phyloP scores from a whole-genome alignment of 2,888 invertebrate species.

The Caradrina clavipalpis region DNA sequence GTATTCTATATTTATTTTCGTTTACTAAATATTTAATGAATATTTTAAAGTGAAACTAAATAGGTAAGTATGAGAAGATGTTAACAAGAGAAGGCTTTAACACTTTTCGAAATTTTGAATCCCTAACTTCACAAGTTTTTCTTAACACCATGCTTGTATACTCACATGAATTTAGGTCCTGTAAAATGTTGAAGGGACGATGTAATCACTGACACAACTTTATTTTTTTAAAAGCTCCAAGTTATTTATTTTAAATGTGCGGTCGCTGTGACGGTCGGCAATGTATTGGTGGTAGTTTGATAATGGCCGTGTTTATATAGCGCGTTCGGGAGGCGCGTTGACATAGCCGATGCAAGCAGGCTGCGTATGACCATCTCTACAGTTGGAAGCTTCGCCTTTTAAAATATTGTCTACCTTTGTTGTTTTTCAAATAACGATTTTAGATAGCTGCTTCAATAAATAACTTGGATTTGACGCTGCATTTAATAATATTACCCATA shows the following conservation, averaged over 20 bases:
- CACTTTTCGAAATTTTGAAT: conserved; percentile 18
- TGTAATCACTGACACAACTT: conserved; percentile 83
- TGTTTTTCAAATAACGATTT: conserved; percentile 35
- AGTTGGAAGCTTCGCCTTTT: conserved; percentile 68
- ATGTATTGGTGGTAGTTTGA: conserved; percentile 86
- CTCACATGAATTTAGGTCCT: conserved; percentile 86
- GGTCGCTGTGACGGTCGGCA: conserved; percentile 85
- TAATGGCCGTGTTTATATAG: conserved; percentile 86
- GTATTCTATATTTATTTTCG: neutral
- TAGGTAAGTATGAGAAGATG: neutral
- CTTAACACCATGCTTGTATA: conserved; percentile 63
- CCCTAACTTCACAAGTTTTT: conserved; percentile 32
- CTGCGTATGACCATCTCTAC: conserved; percentile 76
- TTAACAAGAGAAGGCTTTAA: conserved; percentile 12
- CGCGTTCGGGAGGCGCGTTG: conserved; percentile 74
- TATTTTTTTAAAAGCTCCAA: conserved; percentile 73
- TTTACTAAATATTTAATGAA: neutral
- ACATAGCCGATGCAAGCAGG: conserved; percentile 78
- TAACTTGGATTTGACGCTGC: neutral
- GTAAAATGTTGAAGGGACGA: conserved; percentile 69
- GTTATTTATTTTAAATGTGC: conserved; percentile 77
- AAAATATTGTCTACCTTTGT: conserved; percentile 60
- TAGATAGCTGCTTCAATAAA: conserved; percentile 6
- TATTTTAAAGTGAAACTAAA: neutral
- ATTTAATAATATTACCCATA: neutral